Base-by-base conservation (phyloP, 2,797 vertebrate genomes). In the Pterois miles region DNA sequence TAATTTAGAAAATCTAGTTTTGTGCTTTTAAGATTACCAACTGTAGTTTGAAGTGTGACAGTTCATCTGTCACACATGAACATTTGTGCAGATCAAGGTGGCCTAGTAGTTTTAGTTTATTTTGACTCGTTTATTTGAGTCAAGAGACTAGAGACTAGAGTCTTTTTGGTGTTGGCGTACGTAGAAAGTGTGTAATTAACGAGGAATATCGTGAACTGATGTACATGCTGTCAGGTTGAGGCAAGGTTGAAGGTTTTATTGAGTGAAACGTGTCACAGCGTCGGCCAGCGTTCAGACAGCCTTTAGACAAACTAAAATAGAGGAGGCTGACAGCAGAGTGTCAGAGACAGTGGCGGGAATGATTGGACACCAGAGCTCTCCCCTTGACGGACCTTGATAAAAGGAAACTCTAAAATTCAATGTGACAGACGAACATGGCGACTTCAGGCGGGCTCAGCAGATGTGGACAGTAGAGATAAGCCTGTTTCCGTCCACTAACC, bases 361-460 rank as follows among this genome's bases (percentile, higher is more conserved):
- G 81, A 90, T 74, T 85, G 80, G 82, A 87, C 78, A 75, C 56
- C 64, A 60, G 76, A 71, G 74, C 71, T 46, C 66, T 81, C 66
- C 64, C 81, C 78, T 76, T 81, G 75, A 81, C 34, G 43, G 73
- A 75, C 64, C 71, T 79, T 71, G 68, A 75, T 80, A 65, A 83
- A 77, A 72, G 52, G 56, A 73, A 81, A 81, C 38, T 50, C 20
- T 80, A 81, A 80, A 85, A 85, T 75, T 20, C 64, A 80, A 38
- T 80, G 73, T 85, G 88, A 85, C 78, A 85, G 65, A 72, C 57
- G 62, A 78, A 78, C 78, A 75, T 46, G 58, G 64, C 20, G 72
- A 73, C 82, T 75, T 31, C 43, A 52, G 81, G 43, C 31, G 5
- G 12, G 27, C 70, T 54, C 69, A 70, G 78, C 63, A 31, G 75